A percentile compares a stretch with the other conserved stretches of the same genome.
Conservation (phyloP, 1,140 invertebrate genomes). For the Diprion similis region DNA sequence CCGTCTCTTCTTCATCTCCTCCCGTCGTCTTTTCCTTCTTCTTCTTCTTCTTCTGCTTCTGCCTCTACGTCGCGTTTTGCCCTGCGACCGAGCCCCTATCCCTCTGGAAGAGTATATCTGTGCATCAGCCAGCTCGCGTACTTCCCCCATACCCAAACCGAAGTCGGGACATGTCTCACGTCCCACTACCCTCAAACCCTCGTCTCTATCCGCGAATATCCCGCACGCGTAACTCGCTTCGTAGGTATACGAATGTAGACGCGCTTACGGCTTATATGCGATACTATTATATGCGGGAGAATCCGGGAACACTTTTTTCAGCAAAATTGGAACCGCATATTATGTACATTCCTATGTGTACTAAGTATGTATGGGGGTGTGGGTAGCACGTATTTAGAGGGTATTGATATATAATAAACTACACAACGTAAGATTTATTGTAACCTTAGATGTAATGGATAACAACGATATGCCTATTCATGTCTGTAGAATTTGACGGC, state of each 20-base stretch:
- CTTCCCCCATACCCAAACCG: too few species aligned
- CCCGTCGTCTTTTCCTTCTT: not conserved
- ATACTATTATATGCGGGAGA: slow-evolving; percentile 12
- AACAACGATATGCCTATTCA: too few species aligned
- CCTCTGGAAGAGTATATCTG: not conserved
- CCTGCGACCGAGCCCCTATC: slow-evolving; percentile 23
- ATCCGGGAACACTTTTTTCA: too few species aligned
- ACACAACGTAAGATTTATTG: too few species aligned
- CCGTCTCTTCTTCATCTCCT: slow-evolving; percentile 13
- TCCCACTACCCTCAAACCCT: slow-evolving; percentile 35
- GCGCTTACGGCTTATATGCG: slow-evolving; percentile 17
- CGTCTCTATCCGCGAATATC: slow-evolving; percentile 34
- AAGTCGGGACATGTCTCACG: slow-evolving; percentile 38
- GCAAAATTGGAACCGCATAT: too few species aligned
- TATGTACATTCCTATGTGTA: too few species aligned
- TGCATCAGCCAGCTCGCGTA: too few species aligned
- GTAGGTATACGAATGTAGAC: slow-evolving; percentile 14
- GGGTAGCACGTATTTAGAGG: too few species aligned
- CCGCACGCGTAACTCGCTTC: slow-evolving; percentile 28
- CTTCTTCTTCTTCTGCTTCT: slow-evolving; percentile 23
- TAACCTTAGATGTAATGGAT: too few species aligned
- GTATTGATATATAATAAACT: too few species aligned
- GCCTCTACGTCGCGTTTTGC: slow-evolving; percentile 23
- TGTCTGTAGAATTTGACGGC: too few species aligned
- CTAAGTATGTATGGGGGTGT: too few species aligned